phyloP scores from a whole-genome alignment of 2,888 invertebrate species.

The Diloba caeruleocephala region DNA sequence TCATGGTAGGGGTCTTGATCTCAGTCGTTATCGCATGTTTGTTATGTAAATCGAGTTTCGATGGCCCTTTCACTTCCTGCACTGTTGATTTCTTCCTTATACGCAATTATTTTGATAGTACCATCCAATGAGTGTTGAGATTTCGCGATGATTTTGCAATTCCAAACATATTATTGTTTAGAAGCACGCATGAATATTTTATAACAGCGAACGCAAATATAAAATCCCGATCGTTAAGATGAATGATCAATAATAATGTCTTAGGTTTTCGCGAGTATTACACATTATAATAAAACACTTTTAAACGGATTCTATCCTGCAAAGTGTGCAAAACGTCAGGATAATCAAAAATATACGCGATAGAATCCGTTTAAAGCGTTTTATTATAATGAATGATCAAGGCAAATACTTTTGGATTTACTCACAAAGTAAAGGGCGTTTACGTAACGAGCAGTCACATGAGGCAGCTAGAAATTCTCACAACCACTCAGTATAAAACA shows the following conservation, averaged over 20 bases:
- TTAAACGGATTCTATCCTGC: no score
- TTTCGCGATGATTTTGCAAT: constrained; percentile 11
- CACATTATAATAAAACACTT: no score
- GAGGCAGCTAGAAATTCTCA: no score
- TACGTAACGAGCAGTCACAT: no score
- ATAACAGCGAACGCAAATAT: constrained; percentile 18
- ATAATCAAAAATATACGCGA: no score
- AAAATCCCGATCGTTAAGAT: constrained; percentile 27
- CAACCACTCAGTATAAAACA: no score
- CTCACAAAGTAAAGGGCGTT: no score
- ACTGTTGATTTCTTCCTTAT: constrained; percentile 53
- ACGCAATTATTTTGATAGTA: constrained; percentile 53
- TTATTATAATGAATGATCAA: constrained; percentile 1
- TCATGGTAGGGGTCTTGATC: constrained; percentile 30
- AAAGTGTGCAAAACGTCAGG: no score
- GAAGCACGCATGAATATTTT: constrained; percentile 36
- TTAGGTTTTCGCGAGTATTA: no score
- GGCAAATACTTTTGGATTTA: no score
- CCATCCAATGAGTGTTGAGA: constrained; percentile 22
- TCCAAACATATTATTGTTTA: constrained; percentile 24
- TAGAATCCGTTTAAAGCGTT: no score
- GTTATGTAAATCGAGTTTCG: constrained; percentile 66
- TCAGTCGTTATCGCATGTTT: constrained; percentile 62
- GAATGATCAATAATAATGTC: no score
- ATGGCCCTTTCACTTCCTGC: constrained; percentile 58